Evolutionary conservation across 1,140 invertebrate genomes (phyloP).

Genomic region (Scaptomyza graminum): DNA sequence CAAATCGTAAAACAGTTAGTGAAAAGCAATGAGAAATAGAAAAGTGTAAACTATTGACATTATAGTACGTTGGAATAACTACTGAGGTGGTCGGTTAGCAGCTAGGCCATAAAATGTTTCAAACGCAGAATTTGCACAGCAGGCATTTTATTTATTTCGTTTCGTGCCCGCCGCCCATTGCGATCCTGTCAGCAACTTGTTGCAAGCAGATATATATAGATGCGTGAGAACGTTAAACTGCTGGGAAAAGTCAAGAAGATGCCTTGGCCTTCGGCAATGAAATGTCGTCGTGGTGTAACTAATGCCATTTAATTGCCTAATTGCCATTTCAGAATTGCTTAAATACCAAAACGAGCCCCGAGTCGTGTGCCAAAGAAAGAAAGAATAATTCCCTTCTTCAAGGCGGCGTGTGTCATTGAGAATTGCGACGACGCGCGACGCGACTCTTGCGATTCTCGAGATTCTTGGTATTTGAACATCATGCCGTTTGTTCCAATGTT

Average conservation of each 20-base stretch:
- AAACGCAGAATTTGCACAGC: conserved; percentile 16
- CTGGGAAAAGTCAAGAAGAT: not conserved
- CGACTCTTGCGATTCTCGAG: not conserved
- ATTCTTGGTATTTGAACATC: not conserved
- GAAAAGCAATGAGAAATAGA: conserved; percentile 17
- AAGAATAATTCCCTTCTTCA: not conserved
- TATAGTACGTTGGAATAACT: conserved; percentile 51
- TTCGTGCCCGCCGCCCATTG: conserved; percentile 1
- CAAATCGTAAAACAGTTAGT: conserved; percentile 5
- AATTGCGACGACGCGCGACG: conserved; percentile 2
- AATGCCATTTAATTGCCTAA: conserved; percentile 74
- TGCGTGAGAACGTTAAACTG: conserved; percentile 56
- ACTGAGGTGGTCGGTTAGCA: conserved; percentile 77
- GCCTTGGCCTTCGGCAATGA: conserved; percentile 13
- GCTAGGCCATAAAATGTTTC: conserved; percentile 55
- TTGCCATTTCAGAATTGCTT: conserved; percentile 42
- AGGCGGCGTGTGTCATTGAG: conserved; percentile 62
- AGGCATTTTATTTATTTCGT: not conserved
- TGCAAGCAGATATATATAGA: conserved; percentile 18
- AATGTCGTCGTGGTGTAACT: conserved; percentile 65
- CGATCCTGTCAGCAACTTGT: conserved; percentile 42
- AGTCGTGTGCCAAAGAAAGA: conserved; percentile 54
- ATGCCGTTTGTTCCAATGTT: not conserved
- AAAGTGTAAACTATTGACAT: conserved; percentile 23
- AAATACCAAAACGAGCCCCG: conserved; percentile 15